A percentile compares a stretch with the other conserved stretches of the same genome.
Evolutionary conservation across 2,113 vertebrate genomes (phyloP).

Genomic region (Corvus moneduloides): DNA sequence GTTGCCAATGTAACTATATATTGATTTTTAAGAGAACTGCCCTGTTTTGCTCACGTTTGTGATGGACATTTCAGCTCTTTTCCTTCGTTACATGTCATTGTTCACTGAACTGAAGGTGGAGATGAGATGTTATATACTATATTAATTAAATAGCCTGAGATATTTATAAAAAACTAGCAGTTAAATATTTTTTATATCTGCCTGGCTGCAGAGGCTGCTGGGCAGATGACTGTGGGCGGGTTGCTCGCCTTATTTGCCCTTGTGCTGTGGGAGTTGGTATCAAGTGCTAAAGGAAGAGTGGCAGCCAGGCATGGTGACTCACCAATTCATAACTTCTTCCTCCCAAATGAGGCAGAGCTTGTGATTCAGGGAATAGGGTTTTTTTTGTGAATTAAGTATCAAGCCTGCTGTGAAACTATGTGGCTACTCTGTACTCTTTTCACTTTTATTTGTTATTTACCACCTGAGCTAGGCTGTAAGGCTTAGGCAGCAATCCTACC

Average conservation of each 20-base stretch:
- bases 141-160: background rate
- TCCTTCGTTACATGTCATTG: background rate
- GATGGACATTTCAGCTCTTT: background rate
- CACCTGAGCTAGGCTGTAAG: background rate
- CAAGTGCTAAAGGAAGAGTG: conserved; percentile 15
- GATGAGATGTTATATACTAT: background rate
- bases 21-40: background rate
- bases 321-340: conserved; percentile 32
- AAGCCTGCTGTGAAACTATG: background rate
- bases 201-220: background rate
- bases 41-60: background rate
- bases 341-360: background rate
- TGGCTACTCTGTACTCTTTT: background rate
- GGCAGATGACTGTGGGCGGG: conserved; percentile 29
- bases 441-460: background rate
- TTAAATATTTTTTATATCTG: background rate
- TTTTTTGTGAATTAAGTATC: background rate
- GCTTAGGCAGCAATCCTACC: background rate
- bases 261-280: conserved; percentile 12
- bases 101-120: background rate
- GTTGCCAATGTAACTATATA: background rate
- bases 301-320: conserved; percentile 47
- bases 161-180: background rate
- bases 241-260: conserved; percentile 11
- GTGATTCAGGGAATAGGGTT: background rate